Evolutionary conservation across 2,888 invertebrate genomes (phyloP).

Genomic region (Drosophila bunnanda): DNA sequence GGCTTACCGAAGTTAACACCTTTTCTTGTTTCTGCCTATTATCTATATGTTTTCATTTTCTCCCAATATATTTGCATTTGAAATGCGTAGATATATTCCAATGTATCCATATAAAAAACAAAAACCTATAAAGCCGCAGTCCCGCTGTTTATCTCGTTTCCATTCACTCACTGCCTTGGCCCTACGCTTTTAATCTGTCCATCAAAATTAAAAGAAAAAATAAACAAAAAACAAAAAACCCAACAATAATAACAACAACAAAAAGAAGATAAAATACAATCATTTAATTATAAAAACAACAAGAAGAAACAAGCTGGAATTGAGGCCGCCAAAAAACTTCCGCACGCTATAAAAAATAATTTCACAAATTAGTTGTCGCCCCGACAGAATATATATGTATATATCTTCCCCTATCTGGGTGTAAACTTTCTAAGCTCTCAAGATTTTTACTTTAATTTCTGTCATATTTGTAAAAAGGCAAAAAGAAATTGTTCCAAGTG

Average conservation of each 20-base stretch:
- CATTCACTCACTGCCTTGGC: not conserved
- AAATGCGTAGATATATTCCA: not conserved
- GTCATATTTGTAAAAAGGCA: not conserved
- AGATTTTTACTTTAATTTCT: constrained; percentile 25
- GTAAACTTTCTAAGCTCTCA: constrained; percentile 49
- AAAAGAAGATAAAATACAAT: constrained; percentile 20
- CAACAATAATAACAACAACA: not conserved
- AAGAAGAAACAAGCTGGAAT: constrained; percentile 13
- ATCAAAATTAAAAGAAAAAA: not conserved
- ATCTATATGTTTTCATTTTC: constrained; percentile 1
- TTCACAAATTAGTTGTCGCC: constrained; percentile 43
- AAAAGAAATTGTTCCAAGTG: constrained; percentile 16
- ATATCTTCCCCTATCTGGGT: constrained; percentile 13
- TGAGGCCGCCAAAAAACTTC: constrained; percentile 34
- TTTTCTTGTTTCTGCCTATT: not conserved
- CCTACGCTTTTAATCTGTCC: not conserved
- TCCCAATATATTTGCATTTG: constrained; percentile 19
- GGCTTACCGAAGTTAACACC: not conserved
- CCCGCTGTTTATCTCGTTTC: constrained; percentile 16
- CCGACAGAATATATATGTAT: not conserved
- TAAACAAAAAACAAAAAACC: not conserved
- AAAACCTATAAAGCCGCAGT: constrained; percentile 4
- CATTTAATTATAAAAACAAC: constrained; percentile 39
- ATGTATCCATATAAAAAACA: not conserved
- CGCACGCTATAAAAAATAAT: constrained; percentile 43